Base-by-base conservation (phyloP, 2,113 vertebrate genomes). In the Oceanites oceanicus region DNA sequence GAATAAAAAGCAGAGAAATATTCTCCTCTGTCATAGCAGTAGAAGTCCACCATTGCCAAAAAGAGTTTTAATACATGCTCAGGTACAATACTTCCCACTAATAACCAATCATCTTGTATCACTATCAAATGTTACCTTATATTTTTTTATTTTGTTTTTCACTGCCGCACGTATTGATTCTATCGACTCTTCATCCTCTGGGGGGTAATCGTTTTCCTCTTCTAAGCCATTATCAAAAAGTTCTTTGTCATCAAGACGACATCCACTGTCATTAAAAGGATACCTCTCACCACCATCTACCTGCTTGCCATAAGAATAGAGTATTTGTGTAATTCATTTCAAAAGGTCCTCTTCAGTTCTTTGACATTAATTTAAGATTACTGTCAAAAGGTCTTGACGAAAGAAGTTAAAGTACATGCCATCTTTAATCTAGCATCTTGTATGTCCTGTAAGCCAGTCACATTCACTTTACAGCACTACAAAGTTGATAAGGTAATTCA, bases 221-320 rank as follows among this genome's bases (percentile, higher is more conserved):
- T 98, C 98, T 44, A 98, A 92, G 47, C 98, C 98, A 72, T 98
- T 98, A 75, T 99, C 99, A 96, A 99, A 99, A 81, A 99, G 98
- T 12, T 99, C 99, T 44, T 98, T 98, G 97, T 99, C 98, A 38
- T 97, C 97, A 56, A 99, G 98, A 45, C 97, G 98, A 97, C 98
- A 99, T 7, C 99, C 99, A 40, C 99, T 99, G 95, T 99, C 99
- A 77, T 99, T 98, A 65, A 99, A 89, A 38, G 92, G 87, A 63
- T 78, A 25, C 36, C 70, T 83, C 72, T 95, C 53, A 5, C n/a
- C 86, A 68, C 88, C 88, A 52, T 76, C 76, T 62, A 95, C 95
- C 97, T 98, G 94, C 47, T 95, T 58, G 36, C 77, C 90, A 73
- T 4, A n/a, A 93, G 79, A 90, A 72, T 3, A 23, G 97, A 94